Percentiles rank a stretch among this genome's conserved stretches.
phyloP scores from a whole-genome alignment of 92 coral and sea anemone genomes.

The Phenganax stokvisi region DNA sequence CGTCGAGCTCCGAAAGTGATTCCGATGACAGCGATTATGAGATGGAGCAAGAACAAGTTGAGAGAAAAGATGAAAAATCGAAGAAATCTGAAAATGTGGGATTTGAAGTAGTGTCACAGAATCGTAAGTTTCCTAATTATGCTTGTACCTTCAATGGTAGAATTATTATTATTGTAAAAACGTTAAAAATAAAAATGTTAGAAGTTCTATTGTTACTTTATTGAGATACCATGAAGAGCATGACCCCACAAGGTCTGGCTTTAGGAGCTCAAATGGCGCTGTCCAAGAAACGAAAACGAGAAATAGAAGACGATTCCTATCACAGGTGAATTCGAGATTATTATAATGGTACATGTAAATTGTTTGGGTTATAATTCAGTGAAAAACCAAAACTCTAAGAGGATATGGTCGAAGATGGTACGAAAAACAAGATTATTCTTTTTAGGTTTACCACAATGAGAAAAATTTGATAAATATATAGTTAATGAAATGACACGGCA shows the following conservation, averaged over 20 bases:
- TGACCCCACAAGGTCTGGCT: conserved; percentile 87
- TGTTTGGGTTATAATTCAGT: too few relatives aligned
- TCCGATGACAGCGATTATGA: conserved; percentile 76
- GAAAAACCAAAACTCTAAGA: too few relatives aligned
- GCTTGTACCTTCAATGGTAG: background rate
- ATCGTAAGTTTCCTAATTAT: background rate
- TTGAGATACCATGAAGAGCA: conserved; percentile 50
- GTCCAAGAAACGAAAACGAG: conserved; percentile 83
- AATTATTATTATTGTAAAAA: background rate
- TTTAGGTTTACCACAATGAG: background rate
- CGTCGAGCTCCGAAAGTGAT: conserved; percentile 65
- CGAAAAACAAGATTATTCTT: too few relatives aligned
- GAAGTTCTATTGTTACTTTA: background rate
- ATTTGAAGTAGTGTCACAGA: conserved; percentile 83
- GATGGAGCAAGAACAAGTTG: conserved; percentile 41
- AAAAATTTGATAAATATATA: too few relatives aligned
- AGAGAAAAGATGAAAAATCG: conserved; percentile 22
- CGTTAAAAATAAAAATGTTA: background rate
- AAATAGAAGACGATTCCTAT: conserved; percentile 72
- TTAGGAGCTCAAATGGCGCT: conserved; percentile 98
- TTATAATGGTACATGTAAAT: background rate
- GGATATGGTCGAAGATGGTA: too few relatives aligned
- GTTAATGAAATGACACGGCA: too few relatives aligned
- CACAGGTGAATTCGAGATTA: conserved; percentile 54
- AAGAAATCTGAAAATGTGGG: conserved; percentile 43